Percentiles rank a stretch among this genome's conserved stretches.
These are phyloP conservation scores for Xanthia togata DNA, from an alignment of 2,888 invertebrate genomes.

Conservation along the genomic window DNA sequence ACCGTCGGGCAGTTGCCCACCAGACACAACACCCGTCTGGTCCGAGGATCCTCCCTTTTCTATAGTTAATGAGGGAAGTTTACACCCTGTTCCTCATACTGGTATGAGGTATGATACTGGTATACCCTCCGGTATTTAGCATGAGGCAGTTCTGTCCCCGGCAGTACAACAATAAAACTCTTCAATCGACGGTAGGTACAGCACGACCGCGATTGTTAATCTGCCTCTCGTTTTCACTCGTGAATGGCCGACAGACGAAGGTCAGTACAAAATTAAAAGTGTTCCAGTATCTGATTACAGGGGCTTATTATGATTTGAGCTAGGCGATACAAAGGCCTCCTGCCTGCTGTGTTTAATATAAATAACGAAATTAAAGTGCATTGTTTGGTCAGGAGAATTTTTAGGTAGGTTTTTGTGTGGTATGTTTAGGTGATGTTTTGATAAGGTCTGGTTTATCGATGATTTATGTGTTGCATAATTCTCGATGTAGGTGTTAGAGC, in stretches of 20 bases:
- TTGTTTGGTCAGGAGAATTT: slow-evolving; percentile 63
- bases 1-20: too few relatives aligned
- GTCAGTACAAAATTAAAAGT: slow-evolving; percentile 89
- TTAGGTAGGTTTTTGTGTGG: slow-evolving; percentile 53
- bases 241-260: slow-evolving; percentile 87
- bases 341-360: slow-evolving; percentile 73
- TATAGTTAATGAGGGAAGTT: too few relatives aligned
- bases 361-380: slow-evolving; percentile 67
- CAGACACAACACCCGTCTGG: too few relatives aligned
- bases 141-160: slow-evolving; percentile 42
- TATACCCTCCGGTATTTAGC: too few relatives aligned
- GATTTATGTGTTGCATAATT: slow-evolving; percentile 38
- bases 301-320: slow-evolving; percentile 82
- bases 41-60: too few relatives aligned
- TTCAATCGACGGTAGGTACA: slow-evolving; percentile 80
- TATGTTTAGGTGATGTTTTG: slow-evolving; percentile 52
- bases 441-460: slow-evolving; percentile 37
- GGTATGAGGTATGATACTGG: too few relatives aligned
- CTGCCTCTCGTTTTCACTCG: slow-evolving; percentile 88
- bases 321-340: slow-evolving; percentile 80
- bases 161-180: slow-evolving; percentile 76
- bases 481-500: too few relatives aligned
- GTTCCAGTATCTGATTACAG: slow-evolving; percentile 88
- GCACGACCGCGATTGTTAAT: slow-evolving; percentile 86
- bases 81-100: too few relatives aligned